Evolutionary conservation across 2,113 vertebrate genomes (phyloP).

Genomic region (Centrocercus urophasianus): DNA sequence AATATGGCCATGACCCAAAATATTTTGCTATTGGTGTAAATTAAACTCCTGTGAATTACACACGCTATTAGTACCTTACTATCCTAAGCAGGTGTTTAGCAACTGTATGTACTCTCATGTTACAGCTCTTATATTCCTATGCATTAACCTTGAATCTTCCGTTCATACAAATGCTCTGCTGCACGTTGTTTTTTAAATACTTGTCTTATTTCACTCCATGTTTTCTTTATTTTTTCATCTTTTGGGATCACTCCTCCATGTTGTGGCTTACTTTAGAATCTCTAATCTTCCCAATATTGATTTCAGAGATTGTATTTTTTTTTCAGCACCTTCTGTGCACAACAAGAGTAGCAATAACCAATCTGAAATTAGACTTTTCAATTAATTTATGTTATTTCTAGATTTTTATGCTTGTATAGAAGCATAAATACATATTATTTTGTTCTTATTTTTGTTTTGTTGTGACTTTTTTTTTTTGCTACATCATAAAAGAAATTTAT

Average conservation of each 20-base stretch:
- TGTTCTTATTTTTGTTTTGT: neutral
- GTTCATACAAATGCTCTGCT: neutral
- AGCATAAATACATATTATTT: neutral
- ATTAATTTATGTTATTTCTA: neutral
- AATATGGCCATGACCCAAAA: neutral
- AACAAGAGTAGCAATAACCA: rapidly evolving
- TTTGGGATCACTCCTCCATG: neutral
- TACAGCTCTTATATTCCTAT: neutral
- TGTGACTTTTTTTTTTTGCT: neutral
- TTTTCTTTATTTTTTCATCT: neutral
- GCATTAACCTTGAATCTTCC: neutral
- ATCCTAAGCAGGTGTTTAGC: rapidly evolving
- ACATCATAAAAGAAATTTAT: neutral
- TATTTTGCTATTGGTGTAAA: neutral
- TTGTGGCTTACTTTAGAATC: neutral
- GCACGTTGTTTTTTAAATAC: neutral
- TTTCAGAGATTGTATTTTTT: neutral
- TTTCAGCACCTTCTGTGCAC: neutral
- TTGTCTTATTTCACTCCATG: neutral
- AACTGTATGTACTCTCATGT: neutral
- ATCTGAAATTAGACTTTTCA: neutral
- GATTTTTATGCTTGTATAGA: neutral
- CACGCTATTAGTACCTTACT: neutral
- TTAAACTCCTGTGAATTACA: neutral
- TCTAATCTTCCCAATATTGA: neutral